Conservation (phyloP, 2,113 vertebrate genomes). For the Eretmochelys imbricata region DNA sequence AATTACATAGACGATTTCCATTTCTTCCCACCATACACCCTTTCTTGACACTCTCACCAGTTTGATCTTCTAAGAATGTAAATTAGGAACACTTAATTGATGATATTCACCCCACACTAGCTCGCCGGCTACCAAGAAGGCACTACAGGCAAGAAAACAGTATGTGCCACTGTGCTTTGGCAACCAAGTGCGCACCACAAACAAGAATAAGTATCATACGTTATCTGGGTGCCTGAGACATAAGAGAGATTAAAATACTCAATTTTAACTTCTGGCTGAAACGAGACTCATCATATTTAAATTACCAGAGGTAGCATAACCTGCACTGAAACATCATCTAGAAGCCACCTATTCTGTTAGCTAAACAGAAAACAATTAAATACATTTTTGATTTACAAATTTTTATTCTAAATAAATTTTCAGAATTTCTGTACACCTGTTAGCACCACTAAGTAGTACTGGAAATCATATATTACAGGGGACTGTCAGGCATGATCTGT, state of each 20-base stretch:
- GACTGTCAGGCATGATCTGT: accelerated
- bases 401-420: neutral
- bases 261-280: neutral
- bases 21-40: neutral
- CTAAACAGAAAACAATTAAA: neutral
- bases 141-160: neutral
- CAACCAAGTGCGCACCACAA: neutral
- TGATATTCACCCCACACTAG: neutral
- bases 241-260: neutral
- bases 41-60: neutral
- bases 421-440: neutral
- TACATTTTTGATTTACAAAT: neutral
- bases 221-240: neutral
- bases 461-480: neutral
- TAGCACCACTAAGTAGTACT: neutral
- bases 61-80: neutral
- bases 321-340: neutral
- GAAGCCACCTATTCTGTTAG: neutral
- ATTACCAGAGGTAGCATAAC: neutral
- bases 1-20: neutral
- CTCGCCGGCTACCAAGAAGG: neutral
- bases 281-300: neutral
- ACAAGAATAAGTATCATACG: neutral
- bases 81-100: neutral
- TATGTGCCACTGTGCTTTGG: neutral